Evolutionary conservation across 1,140 invertebrate genomes (phyloP).

Genomic region (Gryon sp.): DNA sequence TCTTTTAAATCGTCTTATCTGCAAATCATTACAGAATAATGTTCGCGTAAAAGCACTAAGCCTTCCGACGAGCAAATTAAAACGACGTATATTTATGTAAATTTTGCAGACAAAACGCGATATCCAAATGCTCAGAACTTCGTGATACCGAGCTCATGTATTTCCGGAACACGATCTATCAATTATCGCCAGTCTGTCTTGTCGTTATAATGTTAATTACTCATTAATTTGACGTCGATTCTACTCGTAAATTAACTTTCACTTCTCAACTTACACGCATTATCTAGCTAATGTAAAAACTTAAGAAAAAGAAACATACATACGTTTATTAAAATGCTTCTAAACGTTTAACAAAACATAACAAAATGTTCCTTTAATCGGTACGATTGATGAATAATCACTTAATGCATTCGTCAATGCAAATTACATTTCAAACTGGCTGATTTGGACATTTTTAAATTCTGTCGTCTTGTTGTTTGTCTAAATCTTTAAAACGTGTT

Average conservation of each 20-base stretch:
- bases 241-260: constrained; percentile 42
- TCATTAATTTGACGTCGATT: constrained; percentile 44
- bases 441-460: too few relatives aligned
- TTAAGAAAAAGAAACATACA: background rate
- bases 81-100: constrained; percentile 32
- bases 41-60: constrained; percentile 3
- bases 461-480: background rate
- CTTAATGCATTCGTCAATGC: constrained; percentile 16
- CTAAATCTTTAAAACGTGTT: constrained; percentile 4
- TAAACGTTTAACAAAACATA: background rate
- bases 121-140: too few relatives aligned
- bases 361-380: background rate
- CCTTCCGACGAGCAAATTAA: constrained; percentile 10
- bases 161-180: constrained; percentile 26
- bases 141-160: too few relatives aligned
- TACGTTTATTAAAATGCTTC: background rate
- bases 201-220: constrained; percentile 47
- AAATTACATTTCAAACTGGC: constrained; percentile 2
- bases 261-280: constrained; percentile 5
- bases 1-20: constrained; percentile 15
- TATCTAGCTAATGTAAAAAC: constrained; percentile 5
- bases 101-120: constrained; percentile 1
- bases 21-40: background rate
- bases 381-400: constrained; percentile 6
- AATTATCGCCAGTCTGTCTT: constrained; percentile 30